phyloP scores from a whole-genome alignment of 2,113 vertebrate genomes.

The Pseudonaja textilis region DNA sequence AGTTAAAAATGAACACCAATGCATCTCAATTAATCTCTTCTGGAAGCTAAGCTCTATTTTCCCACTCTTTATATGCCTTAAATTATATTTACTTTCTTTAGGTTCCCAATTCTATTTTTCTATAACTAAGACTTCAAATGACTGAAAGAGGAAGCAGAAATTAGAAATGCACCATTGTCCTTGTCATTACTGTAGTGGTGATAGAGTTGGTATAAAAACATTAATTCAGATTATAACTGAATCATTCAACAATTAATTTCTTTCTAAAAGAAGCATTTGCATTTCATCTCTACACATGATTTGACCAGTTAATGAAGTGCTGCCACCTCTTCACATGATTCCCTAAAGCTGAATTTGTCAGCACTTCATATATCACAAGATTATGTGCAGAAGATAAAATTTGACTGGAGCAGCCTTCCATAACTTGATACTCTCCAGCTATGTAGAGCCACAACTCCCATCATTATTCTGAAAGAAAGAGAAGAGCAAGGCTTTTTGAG shows the following conservation, averaged over 20 bases:
- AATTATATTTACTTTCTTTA: conserved; percentile 18
- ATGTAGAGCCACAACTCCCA: not conserved
- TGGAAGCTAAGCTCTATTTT: conserved; percentile 49
- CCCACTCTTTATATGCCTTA: conserved; percentile 22
- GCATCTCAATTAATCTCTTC: conserved; percentile 21
- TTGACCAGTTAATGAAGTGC: conserved; percentile 44
- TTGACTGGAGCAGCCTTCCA: not conserved
- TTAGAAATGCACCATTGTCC: conserved; percentile 53
- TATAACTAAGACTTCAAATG: conserved; percentile 50
- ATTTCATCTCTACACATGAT: conserved; percentile 40
- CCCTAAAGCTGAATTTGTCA: conserved; percentile 35
- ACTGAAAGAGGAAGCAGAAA: conserved; percentile 55
- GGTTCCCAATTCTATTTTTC: conserved; percentile 42
- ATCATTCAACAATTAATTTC: conserved; percentile 49
- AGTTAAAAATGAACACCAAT: not conserved
- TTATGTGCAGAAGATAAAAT: not conserved
- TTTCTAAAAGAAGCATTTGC: conserved; percentile 27
- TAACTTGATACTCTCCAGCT: not conserved
- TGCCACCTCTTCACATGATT: conserved; percentile 38
- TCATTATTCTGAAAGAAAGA: not conserved
- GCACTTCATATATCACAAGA: conserved; percentile 2
- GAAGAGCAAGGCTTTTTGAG: not conserved
- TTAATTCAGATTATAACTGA: conserved; percentile 64
- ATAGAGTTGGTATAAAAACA: conserved; percentile 60
- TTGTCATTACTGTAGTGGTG: conserved; percentile 36